phyloP scores from a whole-genome alignment of 2,888 invertebrate genomes.

The Pilophorus perplexus region DNA sequence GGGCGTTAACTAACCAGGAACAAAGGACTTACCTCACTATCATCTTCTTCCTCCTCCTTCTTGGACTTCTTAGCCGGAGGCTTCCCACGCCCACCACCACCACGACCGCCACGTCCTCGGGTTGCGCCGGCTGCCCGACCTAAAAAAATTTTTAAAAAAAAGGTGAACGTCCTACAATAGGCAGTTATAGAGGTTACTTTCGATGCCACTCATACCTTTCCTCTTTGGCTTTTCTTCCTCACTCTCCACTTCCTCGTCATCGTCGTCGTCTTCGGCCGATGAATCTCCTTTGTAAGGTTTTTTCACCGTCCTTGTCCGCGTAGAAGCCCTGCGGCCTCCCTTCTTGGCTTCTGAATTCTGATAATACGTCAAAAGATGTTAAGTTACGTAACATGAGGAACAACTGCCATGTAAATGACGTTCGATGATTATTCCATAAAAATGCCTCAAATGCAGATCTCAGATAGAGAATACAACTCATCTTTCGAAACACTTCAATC shows the following conservation, averaged over 20 bases:
- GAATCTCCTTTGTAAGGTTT: constrained; percentile 28
- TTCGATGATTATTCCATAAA: no score
- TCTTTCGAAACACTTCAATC: no score
- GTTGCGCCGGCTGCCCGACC: constrained; percentile 9
- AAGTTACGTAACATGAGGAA: no score
- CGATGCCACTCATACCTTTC: constrained; percentile 24
- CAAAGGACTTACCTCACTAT: constrained; percentile 10
- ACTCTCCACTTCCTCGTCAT: constrained; percentile 36
- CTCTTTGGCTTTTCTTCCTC: constrained; percentile 39
- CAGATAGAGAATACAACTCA: no score
- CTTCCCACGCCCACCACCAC: not conserved
- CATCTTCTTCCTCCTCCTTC: constrained; percentile 31
- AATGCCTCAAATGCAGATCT: no score
- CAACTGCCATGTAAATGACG: no score
- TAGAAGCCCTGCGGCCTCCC: constrained; percentile 31
- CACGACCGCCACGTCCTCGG: constrained; percentile 25
- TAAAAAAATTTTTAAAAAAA: no score
- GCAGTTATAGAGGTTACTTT: no score
- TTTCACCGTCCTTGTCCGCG: constrained; percentile 39
- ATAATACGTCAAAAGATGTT: no score
- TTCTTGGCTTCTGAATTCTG: constrained; percentile 21
- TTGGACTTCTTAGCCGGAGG: constrained; percentile 32
- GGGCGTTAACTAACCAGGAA: no score
- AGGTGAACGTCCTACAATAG: no score
- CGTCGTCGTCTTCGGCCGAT: constrained; percentile 38